phyloP scores from a whole-genome alignment of 2,888 invertebrate genomes.

The Chaetogeoica ovagalla region DNA sequence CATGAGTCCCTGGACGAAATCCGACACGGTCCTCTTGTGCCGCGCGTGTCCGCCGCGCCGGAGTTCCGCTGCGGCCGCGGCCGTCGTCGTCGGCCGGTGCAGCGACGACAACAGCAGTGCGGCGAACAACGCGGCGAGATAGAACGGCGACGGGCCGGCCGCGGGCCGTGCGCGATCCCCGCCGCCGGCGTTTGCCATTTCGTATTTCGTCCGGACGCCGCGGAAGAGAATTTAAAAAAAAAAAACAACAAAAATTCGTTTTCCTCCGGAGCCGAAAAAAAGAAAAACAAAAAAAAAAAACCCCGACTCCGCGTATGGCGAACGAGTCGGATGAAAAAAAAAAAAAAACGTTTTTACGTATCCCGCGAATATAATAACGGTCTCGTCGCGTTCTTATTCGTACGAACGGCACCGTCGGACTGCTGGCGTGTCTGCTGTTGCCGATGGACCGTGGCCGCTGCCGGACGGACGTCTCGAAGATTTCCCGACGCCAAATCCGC shows the following conservation, averaged over 20 bases:
- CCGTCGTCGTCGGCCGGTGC: neutral
- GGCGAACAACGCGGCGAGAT: neutral
- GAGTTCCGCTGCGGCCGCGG: neutral
- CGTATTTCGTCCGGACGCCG: neutral
- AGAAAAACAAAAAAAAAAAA: no score
- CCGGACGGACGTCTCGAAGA: neutral
- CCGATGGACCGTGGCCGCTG: neutral
- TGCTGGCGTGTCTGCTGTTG: neutral
- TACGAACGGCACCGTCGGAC: neutral
- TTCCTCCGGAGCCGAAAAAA: neutral
- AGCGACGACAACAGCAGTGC: neutral
- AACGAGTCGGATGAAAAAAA: neutral
- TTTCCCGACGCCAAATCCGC: neutral
- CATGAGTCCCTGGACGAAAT: slow-evolving; percentile 39
- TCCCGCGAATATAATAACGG: neutral
- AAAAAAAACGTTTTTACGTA: no score
- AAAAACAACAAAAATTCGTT: neutral
- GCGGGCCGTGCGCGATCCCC: no score
- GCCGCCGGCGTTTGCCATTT: neutral
- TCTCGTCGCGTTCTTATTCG: neutral
- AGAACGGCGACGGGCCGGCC: neutral
- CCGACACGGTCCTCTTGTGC: slow-evolving; percentile 43
- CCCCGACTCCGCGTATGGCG: neutral
- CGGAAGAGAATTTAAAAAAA: neutral
- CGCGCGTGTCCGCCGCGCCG: slow-evolving; percentile 12